phyloP scores from a whole-genome alignment of 2,113 vertebrate species.

The Falcunculus frontatus region DNA sequence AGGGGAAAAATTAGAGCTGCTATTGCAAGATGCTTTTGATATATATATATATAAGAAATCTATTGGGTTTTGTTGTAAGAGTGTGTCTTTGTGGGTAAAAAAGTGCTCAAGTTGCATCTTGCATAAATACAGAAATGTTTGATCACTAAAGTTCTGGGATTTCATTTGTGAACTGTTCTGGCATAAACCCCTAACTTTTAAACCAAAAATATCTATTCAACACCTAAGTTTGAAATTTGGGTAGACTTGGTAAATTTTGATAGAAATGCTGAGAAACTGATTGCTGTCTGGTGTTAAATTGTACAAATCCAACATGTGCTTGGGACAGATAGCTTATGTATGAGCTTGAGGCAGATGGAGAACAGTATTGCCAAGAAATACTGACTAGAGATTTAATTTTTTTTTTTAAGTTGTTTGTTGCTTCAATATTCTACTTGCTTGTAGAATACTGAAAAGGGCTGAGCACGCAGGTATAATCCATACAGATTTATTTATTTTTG shows the following conservation, averaged over 20 bases:
- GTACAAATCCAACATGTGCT: not conserved
- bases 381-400: not conserved
- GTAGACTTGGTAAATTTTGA: not conserved
- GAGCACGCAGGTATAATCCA: constrained; percentile 13
- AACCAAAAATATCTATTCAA: not conserved
- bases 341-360: not conserved
- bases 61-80: not conserved
- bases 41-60: not conserved
- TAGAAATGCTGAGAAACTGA: not conserved
- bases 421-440: constrained; percentile 27
- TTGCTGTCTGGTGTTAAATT: constrained; percentile 20
- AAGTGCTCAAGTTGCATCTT: constrained; percentile 20
- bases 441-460: constrained; percentile 49
- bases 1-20: not conserved
- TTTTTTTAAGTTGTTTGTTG: not conserved
- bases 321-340: not conserved
- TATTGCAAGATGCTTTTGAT: constrained; percentile 15
- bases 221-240: not conserved
- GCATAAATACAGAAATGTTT: not conserved
- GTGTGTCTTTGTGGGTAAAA: not conserved
- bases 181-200: not conserved
- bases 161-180: not conserved
- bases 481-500: not conserved
- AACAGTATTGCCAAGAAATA: not conserved
- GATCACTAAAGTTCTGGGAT: not conserved